Percentiles rank a stretch among this genome's conserved stretches.
These are phyloP conservation scores for Zaprionus kolodkinae DNA, from an alignment of 1,140 invertebrate genomes.

Conservation along the genomic window DNA sequence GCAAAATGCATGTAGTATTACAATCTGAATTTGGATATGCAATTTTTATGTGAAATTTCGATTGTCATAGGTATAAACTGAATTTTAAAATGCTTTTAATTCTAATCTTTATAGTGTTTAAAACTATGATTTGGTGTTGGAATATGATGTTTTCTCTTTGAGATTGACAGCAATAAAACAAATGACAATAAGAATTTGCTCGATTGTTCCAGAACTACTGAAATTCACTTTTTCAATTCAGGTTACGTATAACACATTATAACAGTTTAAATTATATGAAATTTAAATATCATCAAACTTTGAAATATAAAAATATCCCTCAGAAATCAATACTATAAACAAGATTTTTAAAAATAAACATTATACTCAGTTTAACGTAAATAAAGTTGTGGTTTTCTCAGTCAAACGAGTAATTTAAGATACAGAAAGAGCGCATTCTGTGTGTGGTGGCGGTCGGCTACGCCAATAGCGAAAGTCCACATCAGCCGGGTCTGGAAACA, in stretches of 20 bases:
- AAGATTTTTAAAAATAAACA: neutral
- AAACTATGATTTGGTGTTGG: neutral
- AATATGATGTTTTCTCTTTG: neutral
- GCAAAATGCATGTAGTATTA: neutral
- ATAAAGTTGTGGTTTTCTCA: neutral
- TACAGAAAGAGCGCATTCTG: neutral
- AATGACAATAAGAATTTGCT: neutral
- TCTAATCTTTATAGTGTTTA: neutral
- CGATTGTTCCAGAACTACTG: neutral
- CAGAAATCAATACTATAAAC: neutral
- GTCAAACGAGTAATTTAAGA: conserved; percentile 1
- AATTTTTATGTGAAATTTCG: neutral
- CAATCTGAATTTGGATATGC: neutral
- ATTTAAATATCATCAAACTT: too few relatives aligned
- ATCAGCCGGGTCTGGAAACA: conserved; percentile 21
- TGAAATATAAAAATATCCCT: neutral
- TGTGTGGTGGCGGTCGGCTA: neutral
- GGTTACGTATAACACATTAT: neutral
- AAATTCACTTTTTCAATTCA: neutral
- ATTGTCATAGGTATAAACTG: neutral
- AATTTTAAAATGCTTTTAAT: neutral
- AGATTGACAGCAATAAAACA: neutral
- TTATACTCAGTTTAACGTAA: neutral
- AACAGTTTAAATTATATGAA: neutral
- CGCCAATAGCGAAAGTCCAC: conserved; percentile 37